These are phyloP conservation scores for Siniperca knerii DNA, from an alignment of 2,113 vertebrate genomes.

Conservation along the genomic window DNA sequence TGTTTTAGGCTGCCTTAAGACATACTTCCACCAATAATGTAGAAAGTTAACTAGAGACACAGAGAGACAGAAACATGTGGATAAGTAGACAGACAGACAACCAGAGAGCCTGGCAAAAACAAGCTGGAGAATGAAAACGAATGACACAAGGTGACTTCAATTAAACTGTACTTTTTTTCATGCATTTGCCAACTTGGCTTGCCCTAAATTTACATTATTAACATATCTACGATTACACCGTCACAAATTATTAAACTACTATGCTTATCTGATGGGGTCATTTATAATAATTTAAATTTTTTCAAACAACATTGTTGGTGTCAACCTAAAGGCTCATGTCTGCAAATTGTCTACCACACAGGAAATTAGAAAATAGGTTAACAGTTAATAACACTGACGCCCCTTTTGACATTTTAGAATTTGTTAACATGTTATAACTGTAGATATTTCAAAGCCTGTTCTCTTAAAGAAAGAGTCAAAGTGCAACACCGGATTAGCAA, in stretches of 20 bases:
- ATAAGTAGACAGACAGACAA: background rate
- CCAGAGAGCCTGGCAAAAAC: background rate
- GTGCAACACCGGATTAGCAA: background rate
- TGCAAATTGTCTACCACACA: constrained; percentile 1
- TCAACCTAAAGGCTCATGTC: constrained; percentile 2
- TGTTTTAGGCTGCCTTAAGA: background rate
- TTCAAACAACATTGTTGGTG: background rate
- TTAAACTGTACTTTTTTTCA: constrained; percentile 16
- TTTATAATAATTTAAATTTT: constrained; percentile 22
- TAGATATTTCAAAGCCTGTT: background rate
- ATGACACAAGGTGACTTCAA: constrained; percentile 20
- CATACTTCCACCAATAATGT: background rate
- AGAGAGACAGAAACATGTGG: background rate
- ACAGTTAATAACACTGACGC: background rate
- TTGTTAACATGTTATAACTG: background rate
- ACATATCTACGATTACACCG: constrained; percentile 23
- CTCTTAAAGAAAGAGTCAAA: background rate
- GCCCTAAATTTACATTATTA: constrained; percentile 12
- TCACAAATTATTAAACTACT: constrained; percentile 19
- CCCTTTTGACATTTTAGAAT: constrained; percentile 16
- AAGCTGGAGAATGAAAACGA: background rate
- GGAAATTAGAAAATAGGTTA: constrained; percentile 30
- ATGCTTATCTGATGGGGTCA: constrained; percentile 30
- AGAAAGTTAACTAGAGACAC: background rate
- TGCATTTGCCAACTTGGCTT: background rate